A percentile compares a stretch with the other conserved stretches of the same genome.
Conservation (phyloP, 2,113 vertebrate genomes). For the Lamprotornis superbus region DNA sequence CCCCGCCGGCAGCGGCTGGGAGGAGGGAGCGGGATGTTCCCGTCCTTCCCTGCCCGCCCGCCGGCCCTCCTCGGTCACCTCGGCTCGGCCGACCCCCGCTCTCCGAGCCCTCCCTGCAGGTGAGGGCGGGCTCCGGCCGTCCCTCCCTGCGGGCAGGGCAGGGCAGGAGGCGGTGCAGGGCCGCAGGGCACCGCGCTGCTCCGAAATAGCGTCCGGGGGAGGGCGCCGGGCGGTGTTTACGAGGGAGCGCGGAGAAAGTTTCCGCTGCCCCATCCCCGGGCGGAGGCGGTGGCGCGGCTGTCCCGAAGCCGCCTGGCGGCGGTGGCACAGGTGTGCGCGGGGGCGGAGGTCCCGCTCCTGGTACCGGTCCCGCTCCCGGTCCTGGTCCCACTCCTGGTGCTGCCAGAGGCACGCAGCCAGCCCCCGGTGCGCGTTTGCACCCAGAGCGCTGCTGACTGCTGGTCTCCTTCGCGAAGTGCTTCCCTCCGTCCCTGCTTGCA, state of each 20-base stretch:
- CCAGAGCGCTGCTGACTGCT: background rate
- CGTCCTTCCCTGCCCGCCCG: no score
- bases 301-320: background rate
- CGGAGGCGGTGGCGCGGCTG: background rate
- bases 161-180: background rate
- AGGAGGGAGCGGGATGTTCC: background rate
- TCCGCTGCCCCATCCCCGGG: background rate
- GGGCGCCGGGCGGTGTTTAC: background rate
- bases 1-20: background rate
- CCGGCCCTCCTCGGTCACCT: background rate
- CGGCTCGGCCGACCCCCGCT: background rate
- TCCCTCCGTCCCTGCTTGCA: background rate
- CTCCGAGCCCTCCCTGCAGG: background rate
- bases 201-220: constrained; percentile 9
- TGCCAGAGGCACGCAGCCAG: background rate
- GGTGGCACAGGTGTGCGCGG: background rate
- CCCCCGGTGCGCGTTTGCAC: fast-evolving
- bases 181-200: background rate
- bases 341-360: background rate
- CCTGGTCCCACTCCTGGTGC: fast-evolving
- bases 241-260: background rate
- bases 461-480: background rate
- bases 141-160: background rate
- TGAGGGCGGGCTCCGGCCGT: background rate
- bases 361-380: fast-evolving